Evolutionary conservation across 2,888 invertebrate species (phyloP), one percentile per base, ranked within the genome.

Genomic region (Sphinx pinastri): DNA sequence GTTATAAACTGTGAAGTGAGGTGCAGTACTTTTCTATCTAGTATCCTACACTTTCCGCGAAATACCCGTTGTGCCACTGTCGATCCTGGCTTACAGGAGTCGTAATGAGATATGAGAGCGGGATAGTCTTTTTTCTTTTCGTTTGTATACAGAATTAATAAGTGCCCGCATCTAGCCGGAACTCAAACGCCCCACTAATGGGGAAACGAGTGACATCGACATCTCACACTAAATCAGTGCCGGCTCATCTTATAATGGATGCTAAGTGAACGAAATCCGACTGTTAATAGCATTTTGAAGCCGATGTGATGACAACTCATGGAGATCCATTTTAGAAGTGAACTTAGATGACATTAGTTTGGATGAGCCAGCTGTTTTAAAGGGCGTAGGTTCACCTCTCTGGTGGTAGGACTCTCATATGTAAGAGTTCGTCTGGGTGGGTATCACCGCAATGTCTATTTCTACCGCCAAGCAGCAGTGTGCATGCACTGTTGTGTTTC

Each of bases 141-240:
- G 2, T 25, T 25, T 25, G 25, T 25, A 25, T 25, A 25, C 25
- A 25, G 25, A 25, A 25, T 13, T 12, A 58, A 58, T 25, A 31
- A 31, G 13, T 31, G 13, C 58, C 60, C 45, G 60, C 45, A 60
- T 60, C 16, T 4, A 31, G 8, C 10, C 45, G 47, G 16, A 47
- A 47, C 60, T 47, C 60, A 45, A 45, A 59, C 14, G 31, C 60
- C 2, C 45, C 11, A 47, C 47, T 60, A 12, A 60, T 45, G 60
- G 47, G 45, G 60, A 45, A 16, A 60, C 45, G 59, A 60, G 59
- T 16, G 59, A 60, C 60, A 45, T 60, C 47, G 60, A 60, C n/a
- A 16, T 11, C 16, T 60, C 10, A 7, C 60, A 60, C 12, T 60
- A 60, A 47, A 60, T 60, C 47, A 60, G 16, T 47, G 38, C 31